Evolutionary conservation across 1,140 invertebrate species (phyloP).

Genomic region (Schlechtendalia chinensis): DNA sequence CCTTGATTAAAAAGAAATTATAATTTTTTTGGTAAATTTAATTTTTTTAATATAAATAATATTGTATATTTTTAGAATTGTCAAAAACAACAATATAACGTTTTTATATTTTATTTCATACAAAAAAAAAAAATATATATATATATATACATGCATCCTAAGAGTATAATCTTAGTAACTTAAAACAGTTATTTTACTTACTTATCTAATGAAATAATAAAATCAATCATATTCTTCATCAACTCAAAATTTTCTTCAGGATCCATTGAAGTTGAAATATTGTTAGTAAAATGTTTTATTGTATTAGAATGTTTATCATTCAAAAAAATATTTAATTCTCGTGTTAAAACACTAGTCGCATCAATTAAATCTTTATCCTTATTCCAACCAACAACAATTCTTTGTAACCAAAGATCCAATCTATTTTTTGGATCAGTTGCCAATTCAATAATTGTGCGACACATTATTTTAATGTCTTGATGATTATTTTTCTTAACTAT

Average conservation of each 20-base stretch:
- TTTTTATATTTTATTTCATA: no score
- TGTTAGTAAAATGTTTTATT: conserved; percentile 21
- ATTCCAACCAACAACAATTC: conserved; percentile 45
- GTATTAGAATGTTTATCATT: conserved; percentile 31
- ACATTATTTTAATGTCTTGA: conserved; percentile 36
- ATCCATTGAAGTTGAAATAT: background rate
- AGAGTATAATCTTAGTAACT: no score
- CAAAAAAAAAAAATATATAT: no score
- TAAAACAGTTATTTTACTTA: conserved; percentile 42
- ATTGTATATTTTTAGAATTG: no score
- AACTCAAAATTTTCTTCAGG: conserved; percentile 43
- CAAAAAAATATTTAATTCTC: conserved; percentile 21
- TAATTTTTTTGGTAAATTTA: no score
- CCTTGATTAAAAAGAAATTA: no score
- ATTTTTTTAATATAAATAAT: no score
- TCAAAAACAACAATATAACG: no score
- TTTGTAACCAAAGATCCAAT: conserved; percentile 43
- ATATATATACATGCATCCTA: no score
- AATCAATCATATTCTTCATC: conserved; percentile 45
- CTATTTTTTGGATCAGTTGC: conserved; percentile 42
- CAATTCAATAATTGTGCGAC: conserved; percentile 36
- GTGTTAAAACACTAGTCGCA: background rate
- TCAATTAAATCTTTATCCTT: conserved; percentile 46
- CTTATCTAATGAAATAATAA: conserved; percentile 25
- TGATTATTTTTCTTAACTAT: conserved; percentile 33